A percentile compares a stretch with the other conserved stretches of the same genome.
These are phyloP conservation scores for Calyptomena viridis DNA, from an alignment of 2,113 vertebrate genomes.

Conservation along the genomic window DNA sequence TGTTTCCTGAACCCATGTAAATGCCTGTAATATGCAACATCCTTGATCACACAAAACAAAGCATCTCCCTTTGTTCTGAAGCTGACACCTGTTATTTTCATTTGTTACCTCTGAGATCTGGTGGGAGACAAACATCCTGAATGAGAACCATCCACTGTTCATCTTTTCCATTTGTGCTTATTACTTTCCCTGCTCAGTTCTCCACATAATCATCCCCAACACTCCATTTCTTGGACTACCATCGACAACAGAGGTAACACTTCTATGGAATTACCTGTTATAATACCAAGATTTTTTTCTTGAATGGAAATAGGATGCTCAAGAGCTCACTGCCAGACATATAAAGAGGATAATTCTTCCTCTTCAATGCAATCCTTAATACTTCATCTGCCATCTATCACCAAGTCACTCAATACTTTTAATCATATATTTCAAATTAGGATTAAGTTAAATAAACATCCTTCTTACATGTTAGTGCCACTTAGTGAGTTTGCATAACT, in stretches of 20 bases:
- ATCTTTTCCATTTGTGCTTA: not conserved
- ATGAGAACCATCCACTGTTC: not conserved
- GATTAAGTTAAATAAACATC: not conserved
- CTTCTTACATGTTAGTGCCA: not conserved
- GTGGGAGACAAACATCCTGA: not conserved
- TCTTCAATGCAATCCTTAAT: not conserved
- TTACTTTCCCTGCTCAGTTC: not conserved
- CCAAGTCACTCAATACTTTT: not conserved
- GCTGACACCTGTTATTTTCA: not conserved
- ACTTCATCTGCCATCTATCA: not conserved
- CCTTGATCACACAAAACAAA: not conserved
- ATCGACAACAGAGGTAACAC: not conserved
- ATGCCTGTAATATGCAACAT: not conserved
- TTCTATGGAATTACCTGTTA: not conserved
- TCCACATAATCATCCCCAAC: not conserved
- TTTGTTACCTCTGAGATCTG: not conserved
- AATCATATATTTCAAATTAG: not conserved
- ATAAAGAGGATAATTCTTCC: not conserved
- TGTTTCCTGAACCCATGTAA: not conserved
- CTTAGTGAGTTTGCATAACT: not conserved
- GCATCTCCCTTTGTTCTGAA: not conserved
- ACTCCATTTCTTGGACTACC: not conserved
- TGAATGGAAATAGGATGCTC: not conserved
- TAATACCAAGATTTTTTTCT: not conserved
- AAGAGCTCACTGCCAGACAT: not conserved